Evolutionary conservation across 2,113 vertebrate genomes (phyloP).

Genomic region (Genyomyrus donnyi): DNA sequence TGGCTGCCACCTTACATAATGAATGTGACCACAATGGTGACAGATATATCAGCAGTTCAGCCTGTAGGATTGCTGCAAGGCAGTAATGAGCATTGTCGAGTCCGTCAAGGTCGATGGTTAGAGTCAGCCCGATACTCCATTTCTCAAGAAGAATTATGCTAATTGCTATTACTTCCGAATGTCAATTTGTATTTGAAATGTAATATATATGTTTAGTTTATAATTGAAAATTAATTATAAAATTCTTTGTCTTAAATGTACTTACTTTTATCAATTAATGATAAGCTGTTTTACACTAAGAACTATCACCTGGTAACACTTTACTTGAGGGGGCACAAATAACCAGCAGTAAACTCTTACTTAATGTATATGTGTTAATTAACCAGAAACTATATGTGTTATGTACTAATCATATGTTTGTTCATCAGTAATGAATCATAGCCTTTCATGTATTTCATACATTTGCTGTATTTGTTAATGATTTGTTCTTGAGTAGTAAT

Average conservation of each 20-base stretch:
- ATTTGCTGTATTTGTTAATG: background rate
- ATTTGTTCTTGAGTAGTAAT: background rate
- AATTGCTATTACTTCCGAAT: background rate
- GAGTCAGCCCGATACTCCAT: background rate
- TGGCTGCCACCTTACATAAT: background rate
- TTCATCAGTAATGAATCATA: background rate
- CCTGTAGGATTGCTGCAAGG: background rate
- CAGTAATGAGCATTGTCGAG: background rate
- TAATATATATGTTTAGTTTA: constrained; percentile 7
- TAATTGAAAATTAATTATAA: constrained; percentile 12
- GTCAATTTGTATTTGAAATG: constrained; percentile 17
- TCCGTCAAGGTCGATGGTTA: background rate
- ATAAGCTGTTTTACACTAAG: background rate
- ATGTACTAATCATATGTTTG: background rate
- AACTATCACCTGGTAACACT: background rate
- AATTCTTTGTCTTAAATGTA: constrained; percentile 18
- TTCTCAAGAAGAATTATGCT: background rate
- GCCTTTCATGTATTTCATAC: background rate
- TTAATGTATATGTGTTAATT: background rate
- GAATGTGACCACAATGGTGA: background rate
- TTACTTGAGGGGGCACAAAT: background rate
- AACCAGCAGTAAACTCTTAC: background rate
- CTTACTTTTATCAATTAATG: constrained; percentile 9
- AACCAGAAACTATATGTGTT: background rate
- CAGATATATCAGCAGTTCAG: background rate